Conservation (phyloP, 2,888 invertebrate genomes). For the Lycaena phlaeas region DNA sequence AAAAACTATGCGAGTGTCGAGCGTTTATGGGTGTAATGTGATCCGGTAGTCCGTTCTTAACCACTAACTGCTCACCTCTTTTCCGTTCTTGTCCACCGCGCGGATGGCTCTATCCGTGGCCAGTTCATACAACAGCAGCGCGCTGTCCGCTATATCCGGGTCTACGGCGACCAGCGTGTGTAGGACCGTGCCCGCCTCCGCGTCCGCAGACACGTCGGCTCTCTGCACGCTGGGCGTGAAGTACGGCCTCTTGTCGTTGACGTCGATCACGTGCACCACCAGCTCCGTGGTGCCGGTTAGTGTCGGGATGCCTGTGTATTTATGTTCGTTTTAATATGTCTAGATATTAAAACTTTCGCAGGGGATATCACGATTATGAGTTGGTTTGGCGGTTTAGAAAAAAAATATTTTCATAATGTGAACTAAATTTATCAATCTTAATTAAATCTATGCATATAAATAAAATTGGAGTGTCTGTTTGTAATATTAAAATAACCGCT, state of each 20-base stretch:
- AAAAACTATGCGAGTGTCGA: no score
- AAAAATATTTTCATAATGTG: no score
- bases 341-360: neutral
- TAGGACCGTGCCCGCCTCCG: slow-evolving; percentile 78
- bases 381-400: no score
- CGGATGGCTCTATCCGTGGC: slow-evolving; percentile 79
- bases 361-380: no score
- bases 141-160: slow-evolving; percentile 82
- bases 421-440: no score
- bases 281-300: slow-evolving; percentile 86
- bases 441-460: no score
- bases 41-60: no score
- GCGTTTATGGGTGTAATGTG: no score
- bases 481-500: no score
- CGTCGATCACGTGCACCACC: slow-evolving; percentile 85
- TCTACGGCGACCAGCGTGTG: slow-evolving; percentile 83
- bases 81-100: slow-evolving; percentile 88
- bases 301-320: slow-evolving; percentile 80
- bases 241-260: slow-evolving; percentile 89
- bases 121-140: slow-evolving; percentile 77
- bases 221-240: slow-evolving; percentile 86
- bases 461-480: no score
- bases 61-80: slow-evolving; percentile 65
- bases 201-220: slow-evolving; percentile 87
- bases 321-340: neutral